phyloP scores from a whole-genome alignment of 2,888 invertebrate genomes.

The Ectobius pallidus region DNA sequence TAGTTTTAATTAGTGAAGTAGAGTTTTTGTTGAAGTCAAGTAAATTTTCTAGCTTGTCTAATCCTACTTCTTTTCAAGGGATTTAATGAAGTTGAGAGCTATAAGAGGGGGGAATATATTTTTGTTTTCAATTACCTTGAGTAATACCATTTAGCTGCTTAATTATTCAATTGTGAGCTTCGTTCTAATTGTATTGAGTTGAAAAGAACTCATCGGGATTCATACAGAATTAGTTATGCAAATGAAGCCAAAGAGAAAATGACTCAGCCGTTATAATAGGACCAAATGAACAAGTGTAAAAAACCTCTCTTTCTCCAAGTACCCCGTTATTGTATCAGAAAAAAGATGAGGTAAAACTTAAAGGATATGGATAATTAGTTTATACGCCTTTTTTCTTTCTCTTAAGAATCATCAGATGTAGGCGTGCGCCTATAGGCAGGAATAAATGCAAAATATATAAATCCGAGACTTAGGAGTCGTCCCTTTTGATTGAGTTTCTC shows the following conservation, averaged over 20 bases:
- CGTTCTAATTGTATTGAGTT: not conserved
- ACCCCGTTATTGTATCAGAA: not conserved
- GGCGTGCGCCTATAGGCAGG: not conserved
- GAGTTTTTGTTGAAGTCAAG: too few relatives aligned
- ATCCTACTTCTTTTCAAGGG: too few relatives aligned
- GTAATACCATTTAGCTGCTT: not conserved
- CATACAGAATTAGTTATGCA: constrained; percentile 5
- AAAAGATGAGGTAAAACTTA: not conserved
- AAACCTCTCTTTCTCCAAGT: not conserved
- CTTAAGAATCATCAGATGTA: not conserved
- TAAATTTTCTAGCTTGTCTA: too few relatives aligned
- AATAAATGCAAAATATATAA: constrained; percentile 10
- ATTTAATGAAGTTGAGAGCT: too few relatives aligned
- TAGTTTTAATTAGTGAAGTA: too few relatives aligned
- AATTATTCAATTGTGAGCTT: not conserved
- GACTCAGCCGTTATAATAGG: not conserved
- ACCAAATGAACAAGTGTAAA: not conserved
- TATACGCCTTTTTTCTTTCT: not conserved
- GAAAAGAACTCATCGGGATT: not conserved
- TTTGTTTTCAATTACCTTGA: not conserved
- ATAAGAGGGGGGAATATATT: too few relatives aligned
- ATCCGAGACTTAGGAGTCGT: not conserved
- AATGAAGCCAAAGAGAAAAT: not conserved
- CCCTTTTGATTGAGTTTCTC: constrained; percentile 19
- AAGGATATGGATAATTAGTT: constrained; percentile 11